phyloP scores from a whole-genome alignment of 2,888 invertebrate species.

The Agrochola circellaris region DNA sequence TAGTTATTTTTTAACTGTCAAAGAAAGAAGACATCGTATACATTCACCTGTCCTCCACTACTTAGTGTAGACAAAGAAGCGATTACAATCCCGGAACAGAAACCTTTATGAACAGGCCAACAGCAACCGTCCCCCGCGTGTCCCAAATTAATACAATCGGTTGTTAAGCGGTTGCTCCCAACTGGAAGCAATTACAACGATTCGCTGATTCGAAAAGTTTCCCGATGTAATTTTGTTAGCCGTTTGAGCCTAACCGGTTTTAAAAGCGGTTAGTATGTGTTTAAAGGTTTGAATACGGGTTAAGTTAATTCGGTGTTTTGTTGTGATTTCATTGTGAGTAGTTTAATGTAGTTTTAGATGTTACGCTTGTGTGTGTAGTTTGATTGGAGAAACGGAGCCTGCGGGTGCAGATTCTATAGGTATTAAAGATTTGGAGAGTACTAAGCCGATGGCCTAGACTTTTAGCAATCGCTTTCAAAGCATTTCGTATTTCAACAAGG shows the following conservation, averaged over 20 bases:
- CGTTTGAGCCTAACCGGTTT: constrained; percentile 46
- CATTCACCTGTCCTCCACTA: background rate
- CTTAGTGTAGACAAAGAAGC: background rate
- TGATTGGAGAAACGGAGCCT: background rate
- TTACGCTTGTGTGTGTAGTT: background rate
- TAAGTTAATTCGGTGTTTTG: constrained; percentile 24
- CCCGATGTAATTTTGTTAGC: constrained; percentile 49
- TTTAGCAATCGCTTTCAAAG: too few species aligned
- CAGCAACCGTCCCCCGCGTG: constrained; percentile 5
- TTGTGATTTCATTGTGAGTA: constrained; percentile 24
- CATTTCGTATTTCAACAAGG: too few species aligned
- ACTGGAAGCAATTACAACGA: constrained; percentile 60
- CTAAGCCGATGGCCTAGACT: too few species aligned
- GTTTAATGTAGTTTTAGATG: background rate
- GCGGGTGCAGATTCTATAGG: background rate
- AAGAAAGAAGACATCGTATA: background rate
- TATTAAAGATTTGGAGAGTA: background rate
- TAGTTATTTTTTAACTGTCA: background rate
- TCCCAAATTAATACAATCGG: constrained; percentile 61
- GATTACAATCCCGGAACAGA: constrained; percentile 8
- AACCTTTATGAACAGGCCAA: background rate
- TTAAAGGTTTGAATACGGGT: constrained; percentile 35
- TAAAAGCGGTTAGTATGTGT: constrained; percentile 57
- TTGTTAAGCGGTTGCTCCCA: constrained; percentile 55
- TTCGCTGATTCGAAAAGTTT: constrained; percentile 59